Base-by-base conservation (phyloP, 2,888 invertebrate species). In the Coleophora flavipennella region DNA sequence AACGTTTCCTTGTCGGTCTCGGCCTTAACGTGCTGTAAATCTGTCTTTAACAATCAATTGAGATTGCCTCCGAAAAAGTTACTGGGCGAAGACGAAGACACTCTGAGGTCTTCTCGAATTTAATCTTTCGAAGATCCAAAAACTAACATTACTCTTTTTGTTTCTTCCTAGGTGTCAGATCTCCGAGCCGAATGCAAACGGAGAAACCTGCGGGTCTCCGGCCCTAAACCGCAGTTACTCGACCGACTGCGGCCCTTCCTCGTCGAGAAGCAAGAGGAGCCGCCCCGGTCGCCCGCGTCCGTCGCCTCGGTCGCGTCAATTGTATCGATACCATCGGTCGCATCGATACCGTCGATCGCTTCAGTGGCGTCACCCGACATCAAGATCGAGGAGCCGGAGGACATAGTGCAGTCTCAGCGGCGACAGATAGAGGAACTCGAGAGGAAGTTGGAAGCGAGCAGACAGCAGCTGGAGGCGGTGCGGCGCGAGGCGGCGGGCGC, bases 151-250 rank as follows among this genome's bases (percentile, higher is more conserved):
- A n/a, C n/a, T 6, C 3, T 20, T 20, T 20, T 20, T 20, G 3
- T 20, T 33, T 3, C 28, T 13, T 28, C 10, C n/a, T 35, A 42
- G 42, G 42, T 83, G 32, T 95, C 94, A 45, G 97, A 98, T 67
- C 86, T 98, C 51, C 96, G 97, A 69, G 93, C 93, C 41, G 97
- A 98, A 70, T 88, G 97, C 56, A 98, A 97, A 74, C 92, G 94
- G 42, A 89, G 98, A 36, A 97, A 93, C 72, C 84, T 99, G 44
- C 95, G 97, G 4, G 98, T 99, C 1, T 97, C 97, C 9, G 98
- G 98, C 0, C 92, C 97, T 0, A 99, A 99, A 67, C 96, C 97
- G 8, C 96, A 97, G 66, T 81, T 99, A 32, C 93, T 99, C 42
- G 97, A 98, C 67, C 89, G 98, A 32, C 81, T 98, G 41, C 92